These are phyloP conservation scores for Anseranas semipalmata DNA, from an alignment of 2,113 vertebrate species.

Conservation along the genomic window DNA sequence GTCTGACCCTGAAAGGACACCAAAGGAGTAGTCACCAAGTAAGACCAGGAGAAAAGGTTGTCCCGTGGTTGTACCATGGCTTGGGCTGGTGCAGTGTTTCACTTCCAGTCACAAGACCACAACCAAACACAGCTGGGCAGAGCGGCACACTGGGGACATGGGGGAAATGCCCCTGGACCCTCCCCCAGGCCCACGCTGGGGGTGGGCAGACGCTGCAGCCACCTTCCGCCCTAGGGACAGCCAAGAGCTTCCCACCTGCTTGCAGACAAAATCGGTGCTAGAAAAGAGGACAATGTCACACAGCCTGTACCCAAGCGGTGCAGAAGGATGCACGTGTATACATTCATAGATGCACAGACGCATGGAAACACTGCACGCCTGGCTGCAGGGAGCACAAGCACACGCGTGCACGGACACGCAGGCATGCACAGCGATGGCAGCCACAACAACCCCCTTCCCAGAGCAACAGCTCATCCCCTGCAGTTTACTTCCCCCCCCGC, in stretches of 20 bases:
- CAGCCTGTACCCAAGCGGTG: accelerated
- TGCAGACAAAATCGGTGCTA: background rate
- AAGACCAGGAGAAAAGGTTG: background rate
- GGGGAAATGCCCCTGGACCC: accelerated
- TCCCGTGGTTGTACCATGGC: background rate
- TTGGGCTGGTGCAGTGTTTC: background rate
- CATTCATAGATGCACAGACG: background rate
- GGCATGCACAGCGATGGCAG: accelerated
- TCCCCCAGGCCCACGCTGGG: background rate
- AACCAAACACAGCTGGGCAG: background rate
- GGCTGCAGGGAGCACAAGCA: background rate
- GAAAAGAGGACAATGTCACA: background rate
- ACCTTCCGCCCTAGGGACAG: background rate
- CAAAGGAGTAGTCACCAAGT: background rate
- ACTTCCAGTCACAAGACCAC: background rate
- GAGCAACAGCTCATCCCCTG: background rate
- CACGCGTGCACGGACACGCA: accelerated
- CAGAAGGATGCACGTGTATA: background rate
- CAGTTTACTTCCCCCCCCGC: background rate
- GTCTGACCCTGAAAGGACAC: background rate
- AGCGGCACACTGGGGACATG: accelerated
- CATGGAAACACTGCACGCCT: accelerated
- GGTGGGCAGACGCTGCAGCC: background rate
- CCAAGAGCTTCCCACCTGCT: background rate
- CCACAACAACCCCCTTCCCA: background rate